These are phyloP conservation scores for Crematogaster levior DNA, from an alignment of 2,888 invertebrate genomes.

Conservation along the genomic window DNA sequence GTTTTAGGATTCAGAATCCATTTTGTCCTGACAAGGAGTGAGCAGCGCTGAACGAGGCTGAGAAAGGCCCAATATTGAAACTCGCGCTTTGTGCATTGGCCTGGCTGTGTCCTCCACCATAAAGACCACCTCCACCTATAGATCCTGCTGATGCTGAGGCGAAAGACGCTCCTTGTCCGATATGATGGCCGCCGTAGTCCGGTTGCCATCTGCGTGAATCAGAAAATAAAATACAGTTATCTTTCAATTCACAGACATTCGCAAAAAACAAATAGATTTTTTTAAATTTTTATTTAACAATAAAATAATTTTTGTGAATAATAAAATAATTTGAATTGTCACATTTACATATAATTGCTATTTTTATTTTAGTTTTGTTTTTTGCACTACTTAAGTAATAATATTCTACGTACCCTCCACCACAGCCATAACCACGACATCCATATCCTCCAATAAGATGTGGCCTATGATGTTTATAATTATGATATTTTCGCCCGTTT, in stretches of 20 bases:
- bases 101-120: conserved; percentile 68
- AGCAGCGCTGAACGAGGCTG: conserved; percentile 78
- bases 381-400: not conserved
- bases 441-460: conserved; percentile 57
- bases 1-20: conserved; percentile 22
- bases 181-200: conserved; percentile 54
- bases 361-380: not conserved
- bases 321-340: not conserved
- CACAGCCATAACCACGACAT: conserved; percentile 65
- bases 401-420: conserved; percentile 58
- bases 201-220: conserved; percentile 53
- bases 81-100: conserved; percentile 79
- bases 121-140: conserved; percentile 65
- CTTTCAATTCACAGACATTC: not conserved
- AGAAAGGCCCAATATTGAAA: conserved; percentile 80
- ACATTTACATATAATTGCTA: not conserved
- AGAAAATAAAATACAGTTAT: conserved; percentile 24
- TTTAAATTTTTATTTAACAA: not conserved
- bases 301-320: not conserved
- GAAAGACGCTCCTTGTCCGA: conserved; percentile 69
- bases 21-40: conserved; percentile 67
- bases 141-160: conserved; percentile 77
- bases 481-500: conserved; percentile 48
- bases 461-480: conserved; percentile 55
- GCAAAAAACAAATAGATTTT: not conserved